These are phyloP conservation scores for Phragmatobia fuliginosa DNA, from an alignment of 2,888 invertebrate species.

Conservation along the genomic window DNA sequence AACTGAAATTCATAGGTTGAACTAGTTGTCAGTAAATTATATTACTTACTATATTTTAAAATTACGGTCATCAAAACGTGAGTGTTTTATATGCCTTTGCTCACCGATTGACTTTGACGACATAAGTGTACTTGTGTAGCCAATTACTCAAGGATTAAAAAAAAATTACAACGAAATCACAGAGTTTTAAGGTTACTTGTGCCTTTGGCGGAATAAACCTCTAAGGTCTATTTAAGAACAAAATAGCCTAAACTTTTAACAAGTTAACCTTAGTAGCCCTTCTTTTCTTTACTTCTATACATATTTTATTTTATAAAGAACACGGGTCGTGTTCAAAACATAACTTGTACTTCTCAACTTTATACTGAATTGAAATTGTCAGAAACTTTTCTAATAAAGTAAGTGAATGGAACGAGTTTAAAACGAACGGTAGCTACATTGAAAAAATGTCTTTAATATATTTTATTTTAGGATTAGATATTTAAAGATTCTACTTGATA, in stretches of 20 bases:
- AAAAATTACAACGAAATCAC: background rate
- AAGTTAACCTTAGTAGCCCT: background rate
- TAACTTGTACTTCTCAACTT: background rate
- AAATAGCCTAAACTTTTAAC: background rate
- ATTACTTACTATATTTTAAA: too few relatives aligned
- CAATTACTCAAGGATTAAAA: background rate
- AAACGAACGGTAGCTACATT: slow-evolving; percentile 25
- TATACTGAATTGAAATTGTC: background rate
- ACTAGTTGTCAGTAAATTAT: too few relatives aligned
- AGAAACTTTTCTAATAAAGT: slow-evolving; percentile 9
- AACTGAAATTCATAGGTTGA: too few relatives aligned
- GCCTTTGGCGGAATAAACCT: background rate
- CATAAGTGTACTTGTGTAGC: background rate
- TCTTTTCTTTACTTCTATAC: background rate
- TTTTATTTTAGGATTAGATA: background rate
- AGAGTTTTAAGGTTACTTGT: background rate
- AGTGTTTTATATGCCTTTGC: background rate
- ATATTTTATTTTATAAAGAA: background rate
- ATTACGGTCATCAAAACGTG: background rate
- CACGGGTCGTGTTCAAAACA: background rate
- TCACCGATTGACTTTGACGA: background rate
- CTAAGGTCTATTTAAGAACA: background rate
- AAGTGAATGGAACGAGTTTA: slow-evolving; percentile 18
- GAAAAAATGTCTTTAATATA: background rate
- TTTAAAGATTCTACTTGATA: background rate